Percentiles rank a stretch among this genome's conserved stretches.
phyloP scores from a whole-genome alignment of 2,797 vertebrate species.

The Miichthys miiuy region DNA sequence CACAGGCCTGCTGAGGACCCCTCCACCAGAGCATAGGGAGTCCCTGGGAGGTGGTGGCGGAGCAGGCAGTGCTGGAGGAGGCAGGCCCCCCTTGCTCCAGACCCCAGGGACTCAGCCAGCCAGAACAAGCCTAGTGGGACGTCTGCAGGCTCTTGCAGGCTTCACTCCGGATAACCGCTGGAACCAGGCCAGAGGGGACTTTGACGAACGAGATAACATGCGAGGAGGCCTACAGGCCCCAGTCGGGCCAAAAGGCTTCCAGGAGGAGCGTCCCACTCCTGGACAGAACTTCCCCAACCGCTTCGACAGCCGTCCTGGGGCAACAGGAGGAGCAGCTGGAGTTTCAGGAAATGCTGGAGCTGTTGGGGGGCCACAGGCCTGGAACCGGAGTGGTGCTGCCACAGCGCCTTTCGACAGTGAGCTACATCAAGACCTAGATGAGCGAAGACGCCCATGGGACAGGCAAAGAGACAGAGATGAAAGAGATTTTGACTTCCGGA shows the following conservation, averaged over 20 bases:
- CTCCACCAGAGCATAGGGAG: slow-evolving; percentile 92
- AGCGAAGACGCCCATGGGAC: slow-evolving; percentile 96
- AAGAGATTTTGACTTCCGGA: slow-evolving; percentile 96
- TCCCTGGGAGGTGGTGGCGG: slow-evolving; percentile 86
- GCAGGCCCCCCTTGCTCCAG: slow-evolving; percentile 80
- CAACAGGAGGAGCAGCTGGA: slow-evolving; percentile 40
- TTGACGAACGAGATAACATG: slow-evolving; percentile 94
- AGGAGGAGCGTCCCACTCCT: slow-evolving; percentile 90
- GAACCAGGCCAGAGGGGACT: slow-evolving; percentile 95
- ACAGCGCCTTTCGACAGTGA: slow-evolving; percentile 87
- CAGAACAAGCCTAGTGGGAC: slow-evolving; percentile 80
- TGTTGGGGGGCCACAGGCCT: slow-evolving; percentile 63
- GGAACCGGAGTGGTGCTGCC: slow-evolving; percentile 69
- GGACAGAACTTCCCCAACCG: slow-evolving; percentile 89
- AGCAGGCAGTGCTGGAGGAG: slow-evolving; percentile 80
- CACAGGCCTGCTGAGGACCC: slow-evolving; percentile 90
- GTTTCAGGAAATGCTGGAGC: slow-evolving; percentile 53
- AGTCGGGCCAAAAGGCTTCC: slow-evolving; percentile 90
- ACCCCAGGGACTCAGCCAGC: slow-evolving; percentile 76
- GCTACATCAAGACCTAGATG: slow-evolving; percentile 96
- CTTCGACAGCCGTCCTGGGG: slow-evolving; percentile 90
- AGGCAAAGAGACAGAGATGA: slow-evolving; percentile 97
- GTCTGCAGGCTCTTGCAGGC: slow-evolving; percentile 88
- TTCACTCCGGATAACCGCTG: slow-evolving; percentile 95
- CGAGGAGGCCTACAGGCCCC: slow-evolving; percentile 70